Conservation (phyloP, 2,888 invertebrate genomes). For the Hemicrepidius hirtus region DNA sequence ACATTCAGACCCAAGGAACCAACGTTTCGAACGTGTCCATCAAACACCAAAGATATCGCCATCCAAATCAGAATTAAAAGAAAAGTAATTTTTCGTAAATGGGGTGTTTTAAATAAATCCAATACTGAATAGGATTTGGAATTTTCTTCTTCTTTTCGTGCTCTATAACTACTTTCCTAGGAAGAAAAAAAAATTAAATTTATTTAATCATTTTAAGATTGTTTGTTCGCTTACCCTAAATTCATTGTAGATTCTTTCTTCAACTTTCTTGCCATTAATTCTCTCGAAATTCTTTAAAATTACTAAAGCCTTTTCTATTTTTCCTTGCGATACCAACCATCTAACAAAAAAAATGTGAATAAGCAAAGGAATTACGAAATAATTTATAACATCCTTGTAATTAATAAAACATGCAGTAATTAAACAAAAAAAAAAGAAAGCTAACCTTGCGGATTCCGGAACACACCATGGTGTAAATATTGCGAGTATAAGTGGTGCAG, state of each 20-base stretch:
- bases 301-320: constrained; percentile 84
- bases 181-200: constrained; percentile 1
- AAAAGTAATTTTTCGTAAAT: constrained; percentile 84
- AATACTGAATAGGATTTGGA: constrained; percentile 84
- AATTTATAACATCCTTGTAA: neutral
- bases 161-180: constrained; percentile 80
- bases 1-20: constrained; percentile 87
- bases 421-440: neutral
- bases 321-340: constrained; percentile 91
- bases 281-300: constrained; percentile 88
- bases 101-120: constrained; percentile 87
- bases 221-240: constrained; percentile 82
- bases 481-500: constrained; percentile 83
- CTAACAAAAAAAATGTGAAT: constrained; percentile 70
- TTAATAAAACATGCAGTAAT: too few species aligned
- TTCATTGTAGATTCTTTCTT: constrained; percentile 82
- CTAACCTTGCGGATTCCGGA: constrained; percentile 88
- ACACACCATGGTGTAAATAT: constrained; percentile 84
- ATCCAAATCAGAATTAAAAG: constrained; percentile 91
- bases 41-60: constrained; percentile 91
- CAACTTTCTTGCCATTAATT: constrained; percentile 85
- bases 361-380: constrained; percentile 9
- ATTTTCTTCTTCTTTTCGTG: constrained; percentile 82
- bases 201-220: neutral
- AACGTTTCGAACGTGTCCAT: constrained; percentile 92